phyloP scores from a whole-genome alignment of 2,797 vertebrate species.

The Lithobates sylvaticus region DNA sequence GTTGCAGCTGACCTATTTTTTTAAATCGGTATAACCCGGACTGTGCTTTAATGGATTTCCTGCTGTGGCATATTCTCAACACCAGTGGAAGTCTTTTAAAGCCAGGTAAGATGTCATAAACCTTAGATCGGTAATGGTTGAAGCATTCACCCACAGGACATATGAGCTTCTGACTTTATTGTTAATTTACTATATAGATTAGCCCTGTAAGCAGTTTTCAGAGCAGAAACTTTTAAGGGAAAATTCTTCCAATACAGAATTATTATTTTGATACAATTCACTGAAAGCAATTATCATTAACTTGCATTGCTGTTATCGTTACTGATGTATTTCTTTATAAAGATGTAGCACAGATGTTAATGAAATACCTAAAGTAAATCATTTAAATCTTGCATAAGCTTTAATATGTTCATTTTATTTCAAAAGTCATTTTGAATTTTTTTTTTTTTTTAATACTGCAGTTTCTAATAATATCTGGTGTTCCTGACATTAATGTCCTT shows the following conservation, averaged over 20 bases:
- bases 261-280: neutral
- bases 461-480: too few species aligned
- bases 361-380: too few species aligned
- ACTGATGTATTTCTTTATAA: too few species aligned
- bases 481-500: too few species aligned
- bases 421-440: too few species aligned
- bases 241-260: neutral
- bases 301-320: too few species aligned
- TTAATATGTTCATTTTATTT: too few species aligned
- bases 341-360: too few species aligned
- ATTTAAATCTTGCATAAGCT: too few species aligned
- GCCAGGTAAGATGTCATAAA: conserved; percentile 40
- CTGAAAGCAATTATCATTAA: neutral
- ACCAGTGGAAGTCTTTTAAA: conserved; percentile 62
- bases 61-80: conserved; percentile 68
- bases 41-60: conserved; percentile 68
- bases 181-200: conserved; percentile 11
- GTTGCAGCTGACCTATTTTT: conserved; percentile 64
- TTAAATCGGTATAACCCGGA: conserved; percentile 63
- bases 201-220: neutral
- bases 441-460: too few species aligned
- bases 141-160: conserved; percentile 16
- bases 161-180: conserved; percentile 2
- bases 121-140: conserved; percentile 17
- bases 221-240: neutral